Conservation (phyloP, 2,888 invertebrate species). For the Molanna angustata region DNA sequence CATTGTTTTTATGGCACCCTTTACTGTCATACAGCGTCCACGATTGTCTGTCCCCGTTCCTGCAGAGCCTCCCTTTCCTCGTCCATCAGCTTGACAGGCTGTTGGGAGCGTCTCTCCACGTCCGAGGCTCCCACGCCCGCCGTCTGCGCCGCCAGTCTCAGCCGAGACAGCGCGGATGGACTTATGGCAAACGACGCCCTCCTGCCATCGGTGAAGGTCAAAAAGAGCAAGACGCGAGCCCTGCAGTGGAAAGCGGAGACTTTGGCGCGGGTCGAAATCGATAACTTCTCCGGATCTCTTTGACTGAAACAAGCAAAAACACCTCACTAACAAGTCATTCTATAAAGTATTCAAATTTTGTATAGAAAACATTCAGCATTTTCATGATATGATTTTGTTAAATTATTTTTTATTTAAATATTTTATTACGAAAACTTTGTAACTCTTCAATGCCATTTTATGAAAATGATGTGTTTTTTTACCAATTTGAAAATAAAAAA, state of each 20-base stretch:
- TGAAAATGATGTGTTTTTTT: no score
- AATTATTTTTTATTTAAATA: background rate
- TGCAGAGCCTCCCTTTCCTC: constrained; percentile 11
- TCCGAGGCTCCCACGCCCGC: background rate
- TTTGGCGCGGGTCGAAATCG: background rate
- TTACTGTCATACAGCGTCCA: constrained; percentile 8
- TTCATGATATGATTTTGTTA: background rate
- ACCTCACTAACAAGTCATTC: no score
- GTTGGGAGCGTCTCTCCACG: constrained; percentile 6
- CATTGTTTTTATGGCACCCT: no score
- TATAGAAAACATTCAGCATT: constrained; percentile 4
- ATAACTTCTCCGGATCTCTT: constrained; percentile 1
- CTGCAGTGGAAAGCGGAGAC: constrained; percentile 1
- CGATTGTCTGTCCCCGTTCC: constrained; percentile 9
- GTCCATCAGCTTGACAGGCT: constrained; percentile 8
- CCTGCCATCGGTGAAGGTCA: constrained; percentile 6
- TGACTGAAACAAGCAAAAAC: constrained; percentile 7
- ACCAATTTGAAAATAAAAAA: no score
- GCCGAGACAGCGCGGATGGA: background rate
- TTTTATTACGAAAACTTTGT: no score
- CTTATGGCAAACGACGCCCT: background rate
- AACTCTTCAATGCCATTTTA: no score
- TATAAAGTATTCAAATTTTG: no score
- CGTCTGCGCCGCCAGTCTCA: background rate
- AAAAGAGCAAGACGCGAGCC: constrained; percentile 5